Percentiles rank a stretch among this genome's conserved stretches.
Conservation (phyloP, 2,113 vertebrate genomes). For the Empidonax traillii region DNA sequence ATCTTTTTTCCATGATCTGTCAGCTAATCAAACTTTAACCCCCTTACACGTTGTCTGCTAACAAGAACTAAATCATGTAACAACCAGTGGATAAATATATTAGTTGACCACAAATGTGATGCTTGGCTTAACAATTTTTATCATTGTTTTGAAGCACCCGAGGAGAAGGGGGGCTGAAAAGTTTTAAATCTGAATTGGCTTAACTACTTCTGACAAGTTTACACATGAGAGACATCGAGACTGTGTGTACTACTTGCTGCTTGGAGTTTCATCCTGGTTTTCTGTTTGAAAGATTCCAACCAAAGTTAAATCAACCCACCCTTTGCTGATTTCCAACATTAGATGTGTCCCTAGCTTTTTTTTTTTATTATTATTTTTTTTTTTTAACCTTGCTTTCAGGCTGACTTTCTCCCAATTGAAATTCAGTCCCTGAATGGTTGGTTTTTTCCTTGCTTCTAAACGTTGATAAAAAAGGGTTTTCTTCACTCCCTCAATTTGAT, state of each 20-base stretch:
- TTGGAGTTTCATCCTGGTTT: constrained; percentile 69
- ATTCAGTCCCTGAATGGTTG: constrained; percentile 93
- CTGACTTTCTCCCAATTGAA: constrained; percentile 96
- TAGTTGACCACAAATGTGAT: neutral
- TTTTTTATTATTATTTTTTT: constrained; percentile 67
- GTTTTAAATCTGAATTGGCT: constrained; percentile 72
- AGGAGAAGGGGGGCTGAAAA: constrained; percentile 53
- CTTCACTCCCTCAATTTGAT: constrained; percentile 99
- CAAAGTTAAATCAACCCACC: constrained; percentile 84
- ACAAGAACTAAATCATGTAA: neutral
- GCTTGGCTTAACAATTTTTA: neutral
- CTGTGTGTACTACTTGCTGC: constrained; percentile 64
- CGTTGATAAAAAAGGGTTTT: constrained; percentile 94
- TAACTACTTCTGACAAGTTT: constrained; percentile 76
- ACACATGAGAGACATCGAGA: constrained; percentile 63
- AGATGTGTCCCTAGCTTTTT: constrained; percentile 80
- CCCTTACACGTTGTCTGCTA: neutral
- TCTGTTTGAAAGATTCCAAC: constrained; percentile 75
- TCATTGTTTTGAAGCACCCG: neutral
- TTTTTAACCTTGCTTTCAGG: constrained; percentile 86
- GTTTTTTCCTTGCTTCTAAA: constrained; percentile 92
- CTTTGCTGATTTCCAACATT: constrained; percentile 85
- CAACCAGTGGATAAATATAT: neutral
- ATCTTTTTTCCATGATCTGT: neutral
- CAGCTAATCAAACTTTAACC: neutral